Conservation (phyloP, 2,888 invertebrate genomes). For the Rhagonycha fulva region DNA sequence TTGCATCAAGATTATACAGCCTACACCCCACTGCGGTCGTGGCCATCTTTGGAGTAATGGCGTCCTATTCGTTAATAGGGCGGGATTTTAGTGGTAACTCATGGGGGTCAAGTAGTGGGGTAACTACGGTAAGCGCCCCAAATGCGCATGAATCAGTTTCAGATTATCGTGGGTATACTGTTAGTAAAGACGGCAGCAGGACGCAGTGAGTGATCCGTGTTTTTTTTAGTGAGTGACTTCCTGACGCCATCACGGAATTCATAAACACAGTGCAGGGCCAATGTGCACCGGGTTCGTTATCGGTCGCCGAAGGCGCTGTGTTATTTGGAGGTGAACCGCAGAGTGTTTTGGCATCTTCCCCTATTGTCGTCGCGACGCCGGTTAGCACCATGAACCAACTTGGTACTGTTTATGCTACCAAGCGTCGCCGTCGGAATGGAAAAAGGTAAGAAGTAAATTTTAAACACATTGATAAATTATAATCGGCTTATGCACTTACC, state of each 20-base stretch:
- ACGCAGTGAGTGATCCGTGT: slow-evolving; percentile 30
- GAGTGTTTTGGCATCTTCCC: slow-evolving; percentile 45
- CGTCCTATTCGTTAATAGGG: slow-evolving; percentile 41
- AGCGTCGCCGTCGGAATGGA: slow-evolving; percentile 91
- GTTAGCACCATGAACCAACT: slow-evolving; percentile 79
- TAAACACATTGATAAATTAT: neutral
- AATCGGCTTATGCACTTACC: neutral
- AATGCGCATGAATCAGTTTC: slow-evolving; percentile 39
- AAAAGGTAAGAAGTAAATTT: slow-evolving; percentile 76
- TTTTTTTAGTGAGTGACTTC: slow-evolving; percentile 26
- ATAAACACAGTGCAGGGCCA: slow-evolving; percentile 49
- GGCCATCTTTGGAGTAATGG: slow-evolving; percentile 53
- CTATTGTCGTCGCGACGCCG: slow-evolving; percentile 43
- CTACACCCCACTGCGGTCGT: slow-evolving; percentile 37
- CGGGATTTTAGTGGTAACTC: slow-evolving; percentile 28
- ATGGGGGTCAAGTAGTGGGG: slow-evolving; percentile 32
- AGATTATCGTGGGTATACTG: slow-evolving; percentile 39
- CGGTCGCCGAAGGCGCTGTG: slow-evolving; percentile 41
- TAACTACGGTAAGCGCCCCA: slow-evolving; percentile 21
- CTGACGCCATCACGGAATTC: slow-evolving; percentile 50
- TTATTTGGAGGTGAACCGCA: slow-evolving; percentile 50
- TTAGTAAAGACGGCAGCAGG: slow-evolving; percentile 28
- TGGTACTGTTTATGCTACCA: slow-evolving; percentile 96
- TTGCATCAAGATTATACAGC: slow-evolving; percentile 38
- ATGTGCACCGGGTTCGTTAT: slow-evolving; percentile 49